Percentiles rank a stretch among this genome's conserved stretches.
These are phyloP conservation scores for Lochmaea crataegi DNA, from an alignment of 2,888 invertebrate genomes.

Conservation along the genomic window DNA sequence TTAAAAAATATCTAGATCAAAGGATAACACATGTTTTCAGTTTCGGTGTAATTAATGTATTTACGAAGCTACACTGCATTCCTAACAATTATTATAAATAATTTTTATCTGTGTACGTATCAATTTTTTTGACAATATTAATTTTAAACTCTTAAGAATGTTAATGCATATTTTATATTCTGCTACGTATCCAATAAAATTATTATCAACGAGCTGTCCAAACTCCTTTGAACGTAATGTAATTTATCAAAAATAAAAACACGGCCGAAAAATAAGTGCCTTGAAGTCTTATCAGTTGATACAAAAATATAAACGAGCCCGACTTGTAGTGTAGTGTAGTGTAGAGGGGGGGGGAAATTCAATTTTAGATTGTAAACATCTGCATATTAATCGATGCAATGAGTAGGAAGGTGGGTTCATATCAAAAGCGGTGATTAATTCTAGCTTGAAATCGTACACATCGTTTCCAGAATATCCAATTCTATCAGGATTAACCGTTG, in stretches of 20 bases:
- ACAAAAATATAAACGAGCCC: slow-evolving; percentile 32
- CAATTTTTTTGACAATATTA: no score
- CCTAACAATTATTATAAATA: no score
- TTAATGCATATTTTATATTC: not conserved
- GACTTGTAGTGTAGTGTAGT: slow-evolving; percentile 7
- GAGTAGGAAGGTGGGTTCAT: slow-evolving; percentile 5
- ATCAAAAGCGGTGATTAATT: slow-evolving; percentile 28
- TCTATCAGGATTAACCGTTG: slow-evolving; percentile 13
- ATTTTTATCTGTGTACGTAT: no score
- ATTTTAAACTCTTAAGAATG: no score
- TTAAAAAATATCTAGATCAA: no score
- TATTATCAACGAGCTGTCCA: not conserved
- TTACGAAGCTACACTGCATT: no score
- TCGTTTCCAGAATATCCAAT: slow-evolving; percentile 17
- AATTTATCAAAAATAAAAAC: slow-evolving; percentile 3
- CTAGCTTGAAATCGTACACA: slow-evolving; percentile 16
- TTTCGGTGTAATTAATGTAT: no score
- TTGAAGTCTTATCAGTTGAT: slow-evolving; percentile 24
- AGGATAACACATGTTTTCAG: no score
- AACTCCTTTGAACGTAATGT: not conserved
- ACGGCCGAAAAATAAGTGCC: not conserved
- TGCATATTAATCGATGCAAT: slow-evolving; percentile 31
- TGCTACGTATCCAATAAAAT: no score
- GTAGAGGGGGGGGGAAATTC: slow-evolving; percentile 1
- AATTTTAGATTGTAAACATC: slow-evolving; percentile 24